These are phyloP conservation scores for Platichthys flesus DNA, from an alignment of 2,113 vertebrate genomes.

Conservation along the genomic window DNA sequence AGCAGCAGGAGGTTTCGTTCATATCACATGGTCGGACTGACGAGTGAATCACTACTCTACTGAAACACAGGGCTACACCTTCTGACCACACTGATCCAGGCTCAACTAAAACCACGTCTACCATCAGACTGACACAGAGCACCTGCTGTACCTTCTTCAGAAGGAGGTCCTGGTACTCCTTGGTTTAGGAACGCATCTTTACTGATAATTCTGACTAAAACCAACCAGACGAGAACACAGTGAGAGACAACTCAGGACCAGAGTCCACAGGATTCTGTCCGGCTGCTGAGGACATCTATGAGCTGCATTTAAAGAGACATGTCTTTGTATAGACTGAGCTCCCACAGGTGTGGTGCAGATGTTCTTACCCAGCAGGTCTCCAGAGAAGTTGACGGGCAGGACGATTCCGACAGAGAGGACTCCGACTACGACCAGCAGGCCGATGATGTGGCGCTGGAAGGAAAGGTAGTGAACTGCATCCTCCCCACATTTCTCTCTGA, in stretches of 20 bases:
- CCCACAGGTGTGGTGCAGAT: background rate
- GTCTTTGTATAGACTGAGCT: background rate
- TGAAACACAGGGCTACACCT: background rate
- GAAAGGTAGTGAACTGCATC: conserved; percentile 97
- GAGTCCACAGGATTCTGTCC: background rate
- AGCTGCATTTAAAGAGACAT: background rate
- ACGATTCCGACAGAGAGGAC: conserved; percentile 96
- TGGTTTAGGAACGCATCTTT: conserved; percentile 61
- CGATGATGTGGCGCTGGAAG: conserved; percentile 98
- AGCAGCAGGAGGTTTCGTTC: no score
- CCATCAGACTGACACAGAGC: conserved; percentile 19
- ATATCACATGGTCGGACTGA: no score
- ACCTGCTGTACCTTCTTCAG: conserved; percentile 70
- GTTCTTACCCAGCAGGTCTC: conserved; percentile 92
- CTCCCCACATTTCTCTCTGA: conserved; percentile 95
- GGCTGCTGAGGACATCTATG: background rate
- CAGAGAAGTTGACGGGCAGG: conserved; percentile 97
- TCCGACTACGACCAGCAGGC: conserved; percentile 93
- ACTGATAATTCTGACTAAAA: conserved; percentile 75
- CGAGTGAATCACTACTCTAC: background rate
- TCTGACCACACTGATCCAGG: background rate
- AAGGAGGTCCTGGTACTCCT: conserved; percentile 64
- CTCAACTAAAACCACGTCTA: background rate
- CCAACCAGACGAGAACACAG: conserved; percentile 48
- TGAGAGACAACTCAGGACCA: conserved; percentile 16